Evolutionary conservation across 2,888 invertebrate genomes (phyloP), one percentile per base, ranked within the genome.

Genomic region (Thera obeliscata): DNA sequence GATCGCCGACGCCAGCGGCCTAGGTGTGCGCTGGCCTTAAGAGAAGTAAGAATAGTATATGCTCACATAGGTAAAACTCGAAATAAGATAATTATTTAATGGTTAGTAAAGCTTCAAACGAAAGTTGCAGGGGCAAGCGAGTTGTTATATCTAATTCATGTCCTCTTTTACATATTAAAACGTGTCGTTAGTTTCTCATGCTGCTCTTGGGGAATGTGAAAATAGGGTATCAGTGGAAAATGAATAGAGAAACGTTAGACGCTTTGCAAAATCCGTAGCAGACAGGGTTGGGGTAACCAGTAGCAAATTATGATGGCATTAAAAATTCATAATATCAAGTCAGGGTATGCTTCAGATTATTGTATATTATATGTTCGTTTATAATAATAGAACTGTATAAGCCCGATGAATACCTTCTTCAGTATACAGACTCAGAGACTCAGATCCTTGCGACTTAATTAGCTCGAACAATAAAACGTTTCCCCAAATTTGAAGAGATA

Each of bases 81-180:
- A 60, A 71, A 72, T 62, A 50, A 59, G 62, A 70, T 72, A 66
- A 74, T 63, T 65, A 54, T 72, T 57, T 64, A 71, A 72, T 69
- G 61, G 62, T 52, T 63, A 67, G 69, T 61, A 71, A 65, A 69
- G 61, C 70, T 66, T 70, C 69, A 69, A 71, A 69, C 72, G 68
- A 70, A 70, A 64, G 59, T 56, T 62, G 61, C 43, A 67, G 56
- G 38, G 59, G 60, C 66, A 61, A 57, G 61, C 54, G 41, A 52
- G 67, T 60, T 59, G 65, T 68, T 70, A 64, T 64, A 70, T 69
- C 46, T 69, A 70, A 69, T 67, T 67, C 65, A 71, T 62, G 64
- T 57, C 64, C 62, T 49, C 65, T 65, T 65, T 71, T 64, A 69
- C 64, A 69, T 71, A 70, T 69, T 69, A 70, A 65, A 69, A 64